These are phyloP conservation scores for Piezodorus guildinii DNA, from an alignment of 1,140 invertebrate genomes.

Conservation along the genomic window DNA sequence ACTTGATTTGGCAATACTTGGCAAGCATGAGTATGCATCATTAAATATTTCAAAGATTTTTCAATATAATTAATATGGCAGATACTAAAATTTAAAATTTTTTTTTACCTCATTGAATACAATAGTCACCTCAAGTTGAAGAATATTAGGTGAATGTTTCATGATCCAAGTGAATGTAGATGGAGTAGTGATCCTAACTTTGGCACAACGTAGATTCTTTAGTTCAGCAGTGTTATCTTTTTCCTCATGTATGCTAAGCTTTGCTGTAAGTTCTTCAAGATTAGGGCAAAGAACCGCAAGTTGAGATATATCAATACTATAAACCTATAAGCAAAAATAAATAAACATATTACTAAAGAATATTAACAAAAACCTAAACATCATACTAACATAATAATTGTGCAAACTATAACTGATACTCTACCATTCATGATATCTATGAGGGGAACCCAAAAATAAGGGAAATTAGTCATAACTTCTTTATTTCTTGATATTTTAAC, in stretches of 20 bases:
- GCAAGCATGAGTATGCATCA: no score
- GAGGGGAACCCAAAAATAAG: no score
- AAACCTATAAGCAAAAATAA: conserved; percentile 15
- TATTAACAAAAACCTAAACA: not conserved
- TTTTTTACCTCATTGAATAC: not conserved
- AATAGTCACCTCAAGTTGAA: conserved; percentile 19
- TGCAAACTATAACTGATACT: not conserved
- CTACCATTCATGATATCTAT: not conserved
- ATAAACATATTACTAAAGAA: not conserved
- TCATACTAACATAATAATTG: not conserved
- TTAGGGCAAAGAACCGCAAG: conserved; percentile 23
- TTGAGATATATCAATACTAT: conserved; percentile 20
- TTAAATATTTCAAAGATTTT: no score
- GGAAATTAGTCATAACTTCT: no score
- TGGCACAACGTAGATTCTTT: conserved; percentile 10
- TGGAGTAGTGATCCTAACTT: conserved; percentile 14
- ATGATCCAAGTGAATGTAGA: conserved; percentile 22
- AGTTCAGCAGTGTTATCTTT: conserved; percentile 2
- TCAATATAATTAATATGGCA: no score
- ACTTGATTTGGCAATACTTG: no score
- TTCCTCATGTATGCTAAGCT: conserved; percentile 19
- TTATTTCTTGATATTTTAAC: no score
- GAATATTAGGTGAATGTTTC: conserved; percentile 17
- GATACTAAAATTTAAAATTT: not conserved
- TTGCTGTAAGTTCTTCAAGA: conserved; percentile 25